Evolutionary conservation across 2,888 invertebrate species (phyloP).

Genomic region (Drymonia ruficornis): DNA sequence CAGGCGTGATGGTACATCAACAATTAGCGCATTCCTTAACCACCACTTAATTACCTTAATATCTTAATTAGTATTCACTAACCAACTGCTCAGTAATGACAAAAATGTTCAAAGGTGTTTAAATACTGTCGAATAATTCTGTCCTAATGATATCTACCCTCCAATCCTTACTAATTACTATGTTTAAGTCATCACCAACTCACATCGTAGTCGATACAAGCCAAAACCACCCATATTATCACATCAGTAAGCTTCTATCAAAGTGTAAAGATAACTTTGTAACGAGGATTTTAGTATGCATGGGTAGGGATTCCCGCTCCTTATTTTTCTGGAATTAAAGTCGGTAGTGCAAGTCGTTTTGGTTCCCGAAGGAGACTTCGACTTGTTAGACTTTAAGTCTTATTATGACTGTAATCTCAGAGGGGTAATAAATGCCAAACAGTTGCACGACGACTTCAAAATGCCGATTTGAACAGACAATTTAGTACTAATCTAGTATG

Average conservation of each 20-base stretch:
- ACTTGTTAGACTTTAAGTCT: not conserved
- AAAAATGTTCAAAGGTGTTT: not conserved
- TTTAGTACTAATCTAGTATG: no score
- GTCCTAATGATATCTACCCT: conserved; percentile 10
- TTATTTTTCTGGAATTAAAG: conserved; percentile 42
- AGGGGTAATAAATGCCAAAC: no score
- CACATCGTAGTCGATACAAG: not conserved
- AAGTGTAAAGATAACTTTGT: not conserved
- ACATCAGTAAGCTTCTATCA: not conserved
- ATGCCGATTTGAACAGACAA: no score
- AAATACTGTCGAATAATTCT: not conserved
- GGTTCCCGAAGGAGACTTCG: not conserved
- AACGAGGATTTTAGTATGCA: conserved; percentile 4
- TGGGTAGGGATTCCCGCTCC: conserved; percentile 3
- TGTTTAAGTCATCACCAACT: conserved; percentile 11
- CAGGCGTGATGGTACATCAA: not conserved
- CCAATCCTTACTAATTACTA: conserved; percentile 21
- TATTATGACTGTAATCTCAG: no score
- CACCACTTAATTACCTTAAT: not conserved
- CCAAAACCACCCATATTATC: not conserved
- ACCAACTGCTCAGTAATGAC: not conserved
- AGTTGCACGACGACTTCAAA: no score
- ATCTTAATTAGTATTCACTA: not conserved
- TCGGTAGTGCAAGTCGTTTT: conserved; percentile 22
- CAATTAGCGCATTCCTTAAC: not conserved